phyloP scores from a whole-genome alignment of 37 sponge, comb jelly and placozoan genomes.

The Agelas oroides region DNA sequence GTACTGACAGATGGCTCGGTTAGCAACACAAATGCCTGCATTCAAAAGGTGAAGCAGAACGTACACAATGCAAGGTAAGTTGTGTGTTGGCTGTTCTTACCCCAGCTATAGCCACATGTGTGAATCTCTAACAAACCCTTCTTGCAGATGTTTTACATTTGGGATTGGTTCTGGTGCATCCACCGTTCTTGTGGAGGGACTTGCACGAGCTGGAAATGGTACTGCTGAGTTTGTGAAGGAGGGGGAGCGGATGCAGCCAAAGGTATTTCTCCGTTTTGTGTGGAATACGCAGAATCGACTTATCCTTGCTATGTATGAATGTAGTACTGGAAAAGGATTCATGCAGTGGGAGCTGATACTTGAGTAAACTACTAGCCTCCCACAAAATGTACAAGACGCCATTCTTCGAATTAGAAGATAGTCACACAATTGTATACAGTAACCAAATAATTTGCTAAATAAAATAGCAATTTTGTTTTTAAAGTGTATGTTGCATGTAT shows the following conservation, averaged over 20 bases:
- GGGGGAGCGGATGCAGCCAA: conserved; percentile 54
- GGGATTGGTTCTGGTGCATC: conserved; percentile 80
- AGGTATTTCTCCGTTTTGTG: conserved; percentile 5
- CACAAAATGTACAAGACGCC: no score
- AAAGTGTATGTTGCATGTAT: no score
- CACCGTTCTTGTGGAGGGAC: conserved; percentile 66
- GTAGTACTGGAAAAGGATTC: no score
- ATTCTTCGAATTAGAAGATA: no score
- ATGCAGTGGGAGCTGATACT: no score
- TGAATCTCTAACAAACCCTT: not conserved
- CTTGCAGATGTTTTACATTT: conserved; percentile 62
- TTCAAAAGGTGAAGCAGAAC: conserved; percentile 49
- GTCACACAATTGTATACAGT: no score
- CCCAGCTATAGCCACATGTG: not conserved
- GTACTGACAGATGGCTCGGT: conserved; percentile 78
- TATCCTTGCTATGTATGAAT: no score
- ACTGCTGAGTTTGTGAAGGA: conserved; percentile 61
- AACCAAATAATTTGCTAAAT: no score
- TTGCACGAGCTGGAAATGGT: conserved; percentile 71
- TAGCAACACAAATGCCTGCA: conserved; percentile 57
- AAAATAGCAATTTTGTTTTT: no score
- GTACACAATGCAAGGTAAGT: conserved; percentile 34
- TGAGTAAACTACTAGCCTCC: no score
- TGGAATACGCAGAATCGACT: no score
- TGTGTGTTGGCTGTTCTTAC: no score